Evolutionary conservation across 2,797 vertebrate species (phyloP), one percentile per base, ranked within the genome.

Genomic region (Sebastes melanostomus): DNA sequence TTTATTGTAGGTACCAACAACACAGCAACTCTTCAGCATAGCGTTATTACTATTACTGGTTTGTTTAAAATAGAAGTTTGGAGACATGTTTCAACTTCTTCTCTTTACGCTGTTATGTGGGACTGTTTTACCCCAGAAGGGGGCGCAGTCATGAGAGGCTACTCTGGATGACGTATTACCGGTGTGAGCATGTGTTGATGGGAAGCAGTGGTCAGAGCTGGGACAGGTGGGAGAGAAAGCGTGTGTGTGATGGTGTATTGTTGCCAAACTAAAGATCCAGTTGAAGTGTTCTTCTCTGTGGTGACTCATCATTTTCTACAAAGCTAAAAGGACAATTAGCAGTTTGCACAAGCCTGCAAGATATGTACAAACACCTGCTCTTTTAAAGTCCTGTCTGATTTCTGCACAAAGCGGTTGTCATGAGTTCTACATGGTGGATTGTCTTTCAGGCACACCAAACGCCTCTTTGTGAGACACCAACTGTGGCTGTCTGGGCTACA

Each of bases 161-260:
- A 46, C 16, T 18, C 42, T 46, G 42, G 42, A 42, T 42, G 42
- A 46, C 16, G 16, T 16, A 46, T 46, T 46, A 18, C 42, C 42
- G 16, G 89, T 92, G 90, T 77, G 81, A 42, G 20, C 9, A 70
- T 70, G 77, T 79, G 74, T 60, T 73, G 32, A 61, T 54, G 36
- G 59, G 24, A 46, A 54, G 24, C 24, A 42, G 29, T 56, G 55
- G 66, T 80, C 71, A 34, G 56, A 38, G 58, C 16, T 18, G 56
- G 9, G 81, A 91, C 86, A 88, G 81, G 82, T 87, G 82, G n/a
- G 18, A 20, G 61, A 22, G 18, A 22, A 76, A 22, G 42, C 1
- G 27, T 46, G 12, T 29, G 18, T 58, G 32, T 62, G 78, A 62
- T 14, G 50, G 27, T 70, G n/a, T 74, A 34, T 76, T 38, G 36